Percentiles rank a stretch among this genome's conserved stretches.
Conservation (phyloP, 2,113 vertebrate genomes). For the Passer domesticus region DNA sequence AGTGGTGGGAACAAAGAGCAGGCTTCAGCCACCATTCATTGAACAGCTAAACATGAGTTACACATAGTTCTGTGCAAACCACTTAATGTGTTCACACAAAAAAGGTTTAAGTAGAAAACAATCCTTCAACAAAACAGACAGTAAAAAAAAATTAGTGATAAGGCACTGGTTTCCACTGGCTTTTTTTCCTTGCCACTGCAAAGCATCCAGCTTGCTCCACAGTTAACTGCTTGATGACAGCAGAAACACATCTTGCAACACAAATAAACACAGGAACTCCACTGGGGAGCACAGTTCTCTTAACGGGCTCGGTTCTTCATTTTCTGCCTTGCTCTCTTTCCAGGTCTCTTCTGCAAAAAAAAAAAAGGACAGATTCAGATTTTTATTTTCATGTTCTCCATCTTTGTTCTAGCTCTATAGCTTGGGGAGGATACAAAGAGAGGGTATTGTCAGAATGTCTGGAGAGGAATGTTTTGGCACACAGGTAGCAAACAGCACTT, state of each 20-base stretch:
- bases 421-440: neutral
- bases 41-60: neutral
- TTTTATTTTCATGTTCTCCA: neutral
- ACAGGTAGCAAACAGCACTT: neutral
- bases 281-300: neutral
- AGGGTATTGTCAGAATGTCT: neutral
- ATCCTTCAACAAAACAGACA: neutral
- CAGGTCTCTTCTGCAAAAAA: slow-evolving; percentile 87
- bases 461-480: neutral
- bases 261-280: neutral
- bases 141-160: neutral
- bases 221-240: neutral
- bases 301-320: slow-evolving; percentile 82
- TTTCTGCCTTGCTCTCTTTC: slow-evolving; percentile 88
- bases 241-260: neutral
- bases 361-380: neutral
- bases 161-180: neutral
- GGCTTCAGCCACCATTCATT: neutral
- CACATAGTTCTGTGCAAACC: neutral
- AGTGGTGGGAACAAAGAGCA: neutral
- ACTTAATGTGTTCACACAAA: slow-evolving; percentile 27
- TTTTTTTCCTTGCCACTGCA: neutral
- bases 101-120: neutral
- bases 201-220: neutral
- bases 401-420: neutral